Base-by-base conservation (phyloP, 2,888 invertebrate genomes). In the Eupithecia abbreviata region DNA sequence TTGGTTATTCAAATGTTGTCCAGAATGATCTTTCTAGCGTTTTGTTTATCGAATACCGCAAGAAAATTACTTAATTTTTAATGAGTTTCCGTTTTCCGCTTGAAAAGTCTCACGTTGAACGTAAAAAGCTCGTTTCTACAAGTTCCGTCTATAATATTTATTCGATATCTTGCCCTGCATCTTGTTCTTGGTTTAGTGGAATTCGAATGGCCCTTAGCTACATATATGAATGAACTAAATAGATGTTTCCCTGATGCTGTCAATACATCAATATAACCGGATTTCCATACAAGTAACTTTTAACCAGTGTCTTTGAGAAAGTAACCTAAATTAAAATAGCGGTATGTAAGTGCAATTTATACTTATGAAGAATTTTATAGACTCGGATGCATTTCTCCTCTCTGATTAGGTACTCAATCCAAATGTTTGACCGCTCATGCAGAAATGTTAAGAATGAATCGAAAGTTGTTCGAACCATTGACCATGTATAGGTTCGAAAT, bases 401-500 rank as follows among this genome's bases (percentile, higher is more conserved):
- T 83, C 81, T 86, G 85, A 90, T 91, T 86, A 85, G 83, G 62
- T 10, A 18, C n/a, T 9, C 58, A 58, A 83, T 83, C 78, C 65
- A 78, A 82, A 77, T 62, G 65, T 85, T 85, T 85, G 84, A 84
- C 85, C 83, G 87, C 83, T 83, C 83, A 83, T 85, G 86, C 87
- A 86, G 83, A 89, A 89, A 88, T 82, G 83, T 86, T 80, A 78
- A 79, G 82, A 84, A 85, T 85, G 80, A 81, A 86, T 88, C 83
- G 90, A 91, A 91, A 90, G 89, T 84, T 83, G 80, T 82, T 84
- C 83, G 81, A 87, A 85, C 90, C 87, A 90, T 87, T 89, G 87
- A 85, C 84, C 87, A 90, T 89, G 88, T 88, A 89, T 85, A 86
- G 86, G 84, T 62, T 74, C 67, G 69, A 82, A 90, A 87, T 86